Percentiles rank a stretch among this genome's conserved stretches.
Evolutionary conservation across 2,113 vertebrate genomes (phyloP).

Genomic region (Variabilichromis moorii): DNA sequence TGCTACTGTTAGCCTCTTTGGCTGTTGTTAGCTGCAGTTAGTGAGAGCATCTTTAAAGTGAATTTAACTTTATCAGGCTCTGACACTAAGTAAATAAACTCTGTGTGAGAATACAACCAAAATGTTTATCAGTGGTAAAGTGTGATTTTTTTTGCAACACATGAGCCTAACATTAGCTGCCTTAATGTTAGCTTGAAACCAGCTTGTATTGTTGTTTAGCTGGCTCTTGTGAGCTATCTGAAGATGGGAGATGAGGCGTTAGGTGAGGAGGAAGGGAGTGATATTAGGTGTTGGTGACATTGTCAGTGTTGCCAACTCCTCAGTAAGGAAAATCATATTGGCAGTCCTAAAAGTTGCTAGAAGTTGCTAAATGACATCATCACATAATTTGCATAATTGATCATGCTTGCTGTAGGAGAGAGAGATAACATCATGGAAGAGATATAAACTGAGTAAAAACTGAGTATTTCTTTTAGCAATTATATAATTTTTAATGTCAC

Average conservation of each 20-base stretch:
- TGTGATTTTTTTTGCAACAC: neutral
- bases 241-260: neutral
- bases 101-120: neutral
- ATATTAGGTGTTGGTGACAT: neutral
- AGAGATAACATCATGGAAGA: neutral
- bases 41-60: neutral
- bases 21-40: neutral
- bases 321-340: neutral
- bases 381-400: neutral
- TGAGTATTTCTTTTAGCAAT: neutral
- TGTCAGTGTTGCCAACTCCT: neutral
- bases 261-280: neutral
- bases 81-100: neutral
- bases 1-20: neutral
- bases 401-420: neutral
- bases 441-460: neutral
- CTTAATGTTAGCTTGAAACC: neutral
- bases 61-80: neutral
- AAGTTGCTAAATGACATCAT: neutral
- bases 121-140: neutral
- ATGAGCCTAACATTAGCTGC: neutral
- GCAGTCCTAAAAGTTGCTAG: neutral
- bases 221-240: neutral
- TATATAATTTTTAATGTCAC: neutral
- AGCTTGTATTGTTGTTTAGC: neutral